A percentile compares a stretch with the other conserved stretches of the same genome.
Evolutionary conservation across 92 coral and sea anemone species (phyloP).

Genomic region (Parazoanthus swiftii): DNA sequence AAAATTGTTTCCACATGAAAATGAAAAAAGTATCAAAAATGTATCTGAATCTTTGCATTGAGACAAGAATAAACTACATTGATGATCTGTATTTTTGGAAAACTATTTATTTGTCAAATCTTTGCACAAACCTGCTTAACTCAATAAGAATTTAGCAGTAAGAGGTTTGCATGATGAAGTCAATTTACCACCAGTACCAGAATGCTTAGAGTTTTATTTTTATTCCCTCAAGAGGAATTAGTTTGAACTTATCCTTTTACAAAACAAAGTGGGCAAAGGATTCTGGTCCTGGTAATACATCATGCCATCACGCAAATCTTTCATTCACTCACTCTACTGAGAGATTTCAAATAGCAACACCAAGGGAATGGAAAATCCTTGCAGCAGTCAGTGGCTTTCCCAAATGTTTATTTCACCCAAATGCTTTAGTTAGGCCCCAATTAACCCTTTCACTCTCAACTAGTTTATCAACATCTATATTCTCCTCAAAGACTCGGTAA

Average conservation of each 20-base stretch:
- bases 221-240: no score
- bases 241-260: no score
- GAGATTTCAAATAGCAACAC: background rate
- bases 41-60: background rate
- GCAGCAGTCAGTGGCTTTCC: background rate
- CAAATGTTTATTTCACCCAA: background rate
- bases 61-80: background rate
- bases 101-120: background rate
- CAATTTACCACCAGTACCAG: background rate
- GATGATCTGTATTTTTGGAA: background rate
- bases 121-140: background rate
- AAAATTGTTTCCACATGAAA: background rate
- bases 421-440: no score
- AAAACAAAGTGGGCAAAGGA: no score
- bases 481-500: background rate
- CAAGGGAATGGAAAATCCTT: background rate
- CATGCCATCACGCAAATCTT: no score
- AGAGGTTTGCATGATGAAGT: no score
- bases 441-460: background rate
- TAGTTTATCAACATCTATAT: background rate
- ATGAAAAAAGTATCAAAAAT: conserved; percentile 1
- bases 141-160: background rate
- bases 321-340: no score
- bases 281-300: no score
- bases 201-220: no score